Conservation (phyloP, 1,140 invertebrate species). For the Cepaea nemoralis region DNA sequence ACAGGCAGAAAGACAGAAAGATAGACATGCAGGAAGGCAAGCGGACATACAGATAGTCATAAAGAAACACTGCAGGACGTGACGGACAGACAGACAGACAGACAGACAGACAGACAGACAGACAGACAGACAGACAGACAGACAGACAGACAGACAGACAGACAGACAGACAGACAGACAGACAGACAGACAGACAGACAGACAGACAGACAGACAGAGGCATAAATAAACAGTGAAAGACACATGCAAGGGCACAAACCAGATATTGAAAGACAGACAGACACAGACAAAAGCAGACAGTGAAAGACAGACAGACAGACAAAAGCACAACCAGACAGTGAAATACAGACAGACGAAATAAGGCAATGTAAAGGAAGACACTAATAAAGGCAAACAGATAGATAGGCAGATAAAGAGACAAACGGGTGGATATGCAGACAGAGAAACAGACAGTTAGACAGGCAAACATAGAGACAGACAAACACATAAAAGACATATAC, state of each 20-base stretch:
- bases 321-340: too few species aligned
- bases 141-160: background rate
- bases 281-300: too few species aligned
- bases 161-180: background rate
- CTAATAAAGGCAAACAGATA: background rate
- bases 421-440: background rate
- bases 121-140: background rate
- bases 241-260: too few species aligned
- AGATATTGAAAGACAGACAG: too few species aligned
- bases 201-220: constrained; percentile 6
- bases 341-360: too few species aligned
- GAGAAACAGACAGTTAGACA: background rate
- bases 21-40: background rate
- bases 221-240: background rate
- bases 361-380: too few species aligned
- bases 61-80: background rate
- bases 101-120: background rate
- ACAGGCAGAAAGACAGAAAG: background rate
- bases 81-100: background rate
- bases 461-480: background rate
- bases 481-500: background rate
- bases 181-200: background rate
- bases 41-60: background rate
- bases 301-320: too few species aligned
- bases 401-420: background rate